These are phyloP conservation scores for Porites australiensis DNA, from an alignment of 64 coral and sea anemone genomes.

Conservation along the genomic window DNA sequence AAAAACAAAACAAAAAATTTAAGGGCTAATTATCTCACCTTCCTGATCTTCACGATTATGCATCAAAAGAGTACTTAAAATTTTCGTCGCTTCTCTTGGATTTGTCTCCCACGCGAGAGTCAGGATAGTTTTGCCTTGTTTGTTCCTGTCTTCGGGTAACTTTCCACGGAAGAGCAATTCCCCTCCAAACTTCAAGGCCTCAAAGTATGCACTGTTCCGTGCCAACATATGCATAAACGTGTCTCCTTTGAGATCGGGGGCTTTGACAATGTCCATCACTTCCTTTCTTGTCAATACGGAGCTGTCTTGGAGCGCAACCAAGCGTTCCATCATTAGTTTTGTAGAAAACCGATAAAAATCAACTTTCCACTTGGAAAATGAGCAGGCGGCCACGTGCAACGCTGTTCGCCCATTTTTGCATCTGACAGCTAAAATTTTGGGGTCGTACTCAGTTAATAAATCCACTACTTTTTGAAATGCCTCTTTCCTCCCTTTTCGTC, in stretches of 20 bases:
- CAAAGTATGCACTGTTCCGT: background rate
- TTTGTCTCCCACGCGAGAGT: background rate
- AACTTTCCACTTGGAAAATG: background rate
- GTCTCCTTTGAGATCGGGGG: background rate
- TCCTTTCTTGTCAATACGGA: background rate
- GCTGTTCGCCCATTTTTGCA: background rate
- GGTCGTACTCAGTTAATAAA: background rate
- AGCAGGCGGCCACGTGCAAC: background rate
- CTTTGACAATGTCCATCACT: background rate
- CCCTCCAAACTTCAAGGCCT: background rate
- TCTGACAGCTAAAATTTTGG: background rate
- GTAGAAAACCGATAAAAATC: background rate
- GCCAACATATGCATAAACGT: background rate
- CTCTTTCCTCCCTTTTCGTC: background rate
- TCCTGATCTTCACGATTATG: background rate
- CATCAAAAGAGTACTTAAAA: background rate
- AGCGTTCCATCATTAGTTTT: background rate
- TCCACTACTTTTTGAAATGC: background rate
- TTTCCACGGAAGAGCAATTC: background rate
- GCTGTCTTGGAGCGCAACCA: background rate
- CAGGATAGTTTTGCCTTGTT: background rate
- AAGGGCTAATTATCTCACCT: background rate
- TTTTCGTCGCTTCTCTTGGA: background rate
- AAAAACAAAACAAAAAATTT: too few relatives aligned
- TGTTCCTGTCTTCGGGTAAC: background rate